phyloP scores from a whole-genome alignment of 2,888 invertebrate species.

The Polydrusus cervinus region DNA sequence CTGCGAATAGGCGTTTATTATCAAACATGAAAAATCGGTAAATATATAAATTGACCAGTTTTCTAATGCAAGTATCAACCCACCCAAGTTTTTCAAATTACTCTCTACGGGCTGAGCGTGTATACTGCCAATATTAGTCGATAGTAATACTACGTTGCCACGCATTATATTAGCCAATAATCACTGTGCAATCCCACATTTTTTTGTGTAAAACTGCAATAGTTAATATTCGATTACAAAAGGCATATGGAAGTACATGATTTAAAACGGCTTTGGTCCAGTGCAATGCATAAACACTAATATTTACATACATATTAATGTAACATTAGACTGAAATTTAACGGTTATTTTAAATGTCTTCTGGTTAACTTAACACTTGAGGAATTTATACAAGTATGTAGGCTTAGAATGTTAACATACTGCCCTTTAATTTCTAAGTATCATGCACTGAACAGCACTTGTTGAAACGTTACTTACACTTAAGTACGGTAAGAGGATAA shows the following conservation, averaged over 20 bases:
- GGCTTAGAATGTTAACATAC: conserved; percentile 40
- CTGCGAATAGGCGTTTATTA: conserved; percentile 32
- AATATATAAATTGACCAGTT: conserved; percentile 46
- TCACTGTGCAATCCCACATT: conserved; percentile 29
- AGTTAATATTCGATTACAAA: conserved; percentile 37
- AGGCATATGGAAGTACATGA: conserved; percentile 12
- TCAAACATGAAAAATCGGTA: conserved; percentile 50
- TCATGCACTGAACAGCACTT: conserved; percentile 23
- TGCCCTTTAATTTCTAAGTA: conserved; percentile 40
- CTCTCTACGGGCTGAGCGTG: conserved; percentile 38
- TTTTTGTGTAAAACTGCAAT: conserved; percentile 18
- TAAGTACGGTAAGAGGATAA: conserved; percentile 26
- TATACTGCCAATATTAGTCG: conserved; percentile 27
- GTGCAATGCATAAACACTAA: conserved; percentile 24
- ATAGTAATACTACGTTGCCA: conserved; percentile 35
- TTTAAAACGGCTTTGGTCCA: conserved; percentile 32
- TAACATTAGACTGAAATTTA: conserved; percentile 36
- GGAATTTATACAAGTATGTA: conserved; percentile 11
- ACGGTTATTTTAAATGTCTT: conserved; percentile 40
- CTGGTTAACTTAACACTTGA: conserved; percentile 28
- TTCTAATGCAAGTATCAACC: conserved; percentile 44
- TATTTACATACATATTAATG: conserved; percentile 35
- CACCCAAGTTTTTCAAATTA: conserved; percentile 45
- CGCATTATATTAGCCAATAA: conserved; percentile 43
- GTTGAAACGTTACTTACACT: conserved; percentile 31